phyloP scores from a whole-genome alignment of 2,113 vertebrate genomes.

The Plectropomus leopardus region DNA sequence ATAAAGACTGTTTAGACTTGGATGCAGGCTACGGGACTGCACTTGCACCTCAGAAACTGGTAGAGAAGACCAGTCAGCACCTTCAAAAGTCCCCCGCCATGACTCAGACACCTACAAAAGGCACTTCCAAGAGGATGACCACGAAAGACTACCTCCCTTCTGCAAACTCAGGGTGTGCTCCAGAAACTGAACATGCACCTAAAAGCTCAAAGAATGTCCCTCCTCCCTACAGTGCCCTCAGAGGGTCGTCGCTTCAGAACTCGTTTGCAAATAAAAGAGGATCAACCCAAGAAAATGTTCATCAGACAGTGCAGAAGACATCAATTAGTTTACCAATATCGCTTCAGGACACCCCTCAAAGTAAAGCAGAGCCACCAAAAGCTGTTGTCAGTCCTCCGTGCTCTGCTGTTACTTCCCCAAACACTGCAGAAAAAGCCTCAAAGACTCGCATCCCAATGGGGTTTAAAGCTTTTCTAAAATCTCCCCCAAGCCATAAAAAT shows the following conservation, averaged over 20 bases:
- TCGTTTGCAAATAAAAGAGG: constrained; percentile 77
- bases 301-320: constrained; percentile 75
- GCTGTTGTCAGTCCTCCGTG: constrained; percentile 65
- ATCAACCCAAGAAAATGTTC: constrained; percentile 69
- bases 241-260: constrained; percentile 78
- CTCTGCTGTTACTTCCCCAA: constrained; percentile 68
- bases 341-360: constrained; percentile 71
- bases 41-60: constrained; percentile 82
- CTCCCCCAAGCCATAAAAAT: constrained; percentile 88
- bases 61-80: constrained; percentile 81
- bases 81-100: constrained; percentile 74
- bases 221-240: constrained; percentile 76
- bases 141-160: constrained; percentile 84
- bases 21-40: constrained; percentile 79
- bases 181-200: constrained; percentile 75
- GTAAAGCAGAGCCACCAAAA: constrained; percentile 74
- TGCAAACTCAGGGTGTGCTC: constrained; percentile 78
- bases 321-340: constrained; percentile 68
- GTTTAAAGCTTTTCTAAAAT: constrained; percentile 90
- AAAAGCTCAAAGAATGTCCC: constrained; percentile 81
- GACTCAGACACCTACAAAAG: constrained; percentile 82
- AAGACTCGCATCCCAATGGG: constrained; percentile 90
- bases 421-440: constrained; percentile 82
- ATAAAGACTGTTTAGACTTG: constrained; percentile 80
- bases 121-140: constrained; percentile 82